Percentiles rank a stretch among this genome's conserved stretches.
Conservation (phyloP, 2,113 vertebrate genomes). For the Lonchura striata region DNA sequence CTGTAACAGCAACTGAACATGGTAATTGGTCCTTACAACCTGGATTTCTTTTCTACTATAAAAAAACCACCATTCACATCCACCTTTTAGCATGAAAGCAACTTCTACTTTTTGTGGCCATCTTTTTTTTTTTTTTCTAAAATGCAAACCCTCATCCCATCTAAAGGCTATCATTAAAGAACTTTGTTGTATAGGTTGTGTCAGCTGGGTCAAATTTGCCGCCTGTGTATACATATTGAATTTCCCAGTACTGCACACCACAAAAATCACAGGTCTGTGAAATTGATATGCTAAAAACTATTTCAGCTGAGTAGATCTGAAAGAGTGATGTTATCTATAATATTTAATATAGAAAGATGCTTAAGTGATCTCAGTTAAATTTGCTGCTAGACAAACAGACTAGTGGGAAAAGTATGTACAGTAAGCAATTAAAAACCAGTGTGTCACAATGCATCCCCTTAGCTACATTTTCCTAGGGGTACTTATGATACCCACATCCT, state of each 20-base stretch:
- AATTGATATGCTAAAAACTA: background rate
- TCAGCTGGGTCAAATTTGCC: background rate
- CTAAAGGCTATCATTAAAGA: background rate
- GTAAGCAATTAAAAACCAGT: background rate
- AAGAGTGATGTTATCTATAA: background rate
- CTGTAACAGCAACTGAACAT: background rate
- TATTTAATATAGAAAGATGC: background rate
- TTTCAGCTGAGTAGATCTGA: background rate
- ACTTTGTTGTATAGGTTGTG: background rate
- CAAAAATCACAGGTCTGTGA: background rate
- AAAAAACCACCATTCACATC: background rate
- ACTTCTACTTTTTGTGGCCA: background rate
- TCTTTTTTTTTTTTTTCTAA: background rate
- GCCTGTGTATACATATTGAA: background rate
- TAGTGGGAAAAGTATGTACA: background rate
- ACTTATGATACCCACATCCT: background rate
- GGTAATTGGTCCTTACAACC: background rate
- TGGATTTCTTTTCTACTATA: background rate
- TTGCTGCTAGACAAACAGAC: background rate
- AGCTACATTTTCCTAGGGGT: background rate
- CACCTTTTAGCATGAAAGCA: background rate
- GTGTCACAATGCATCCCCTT: background rate
- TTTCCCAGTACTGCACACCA: background rate
- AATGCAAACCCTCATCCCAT: background rate
- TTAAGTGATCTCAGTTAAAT: background rate